Conservation (phyloP, 2,888 invertebrate species). For the Anthrax anthrax region DNA sequence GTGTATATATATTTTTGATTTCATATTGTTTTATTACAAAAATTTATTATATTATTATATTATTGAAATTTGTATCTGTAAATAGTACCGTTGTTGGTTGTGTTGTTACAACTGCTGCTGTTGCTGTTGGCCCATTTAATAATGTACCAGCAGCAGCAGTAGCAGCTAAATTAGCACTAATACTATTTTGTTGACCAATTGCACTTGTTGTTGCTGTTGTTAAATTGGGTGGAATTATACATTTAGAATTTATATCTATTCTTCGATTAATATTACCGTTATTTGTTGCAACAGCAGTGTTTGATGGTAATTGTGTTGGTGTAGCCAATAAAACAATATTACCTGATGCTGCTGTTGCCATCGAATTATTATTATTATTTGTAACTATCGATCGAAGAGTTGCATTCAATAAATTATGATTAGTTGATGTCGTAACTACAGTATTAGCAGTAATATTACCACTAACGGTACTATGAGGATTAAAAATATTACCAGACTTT, state of each 20-base stretch:
- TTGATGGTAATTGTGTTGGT: slow-evolving; percentile 5
- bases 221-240: too few species aligned
- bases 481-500: too few species aligned
- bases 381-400: too few species aligned
- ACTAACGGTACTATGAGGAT: neutral
- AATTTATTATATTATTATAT: too few species aligned
- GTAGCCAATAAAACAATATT: neutral
- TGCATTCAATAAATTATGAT: neutral
- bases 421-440: slow-evolving; percentile 1
- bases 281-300: too few species aligned
- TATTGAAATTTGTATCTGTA: slow-evolving; percentile 4
- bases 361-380: neutral
- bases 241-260: too few species aligned
- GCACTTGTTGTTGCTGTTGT: too few species aligned
- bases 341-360: neutral
- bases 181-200: slow-evolving; percentile 18
- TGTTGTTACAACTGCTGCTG: slow-evolving; percentile 16
- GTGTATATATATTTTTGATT: neutral
- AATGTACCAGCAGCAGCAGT: slow-evolving; percentile 11
- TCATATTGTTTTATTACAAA: neutral
- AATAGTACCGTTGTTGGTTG: slow-evolving; percentile 18
- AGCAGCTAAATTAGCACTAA: slow-evolving; percentile 25
- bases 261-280: too few species aligned
- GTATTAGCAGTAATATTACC: neutral
- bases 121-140: slow-evolving; percentile 8